Evolutionary conservation across 2,113 vertebrate species (phyloP).

Genomic region (Crotalus helleri): DNA sequence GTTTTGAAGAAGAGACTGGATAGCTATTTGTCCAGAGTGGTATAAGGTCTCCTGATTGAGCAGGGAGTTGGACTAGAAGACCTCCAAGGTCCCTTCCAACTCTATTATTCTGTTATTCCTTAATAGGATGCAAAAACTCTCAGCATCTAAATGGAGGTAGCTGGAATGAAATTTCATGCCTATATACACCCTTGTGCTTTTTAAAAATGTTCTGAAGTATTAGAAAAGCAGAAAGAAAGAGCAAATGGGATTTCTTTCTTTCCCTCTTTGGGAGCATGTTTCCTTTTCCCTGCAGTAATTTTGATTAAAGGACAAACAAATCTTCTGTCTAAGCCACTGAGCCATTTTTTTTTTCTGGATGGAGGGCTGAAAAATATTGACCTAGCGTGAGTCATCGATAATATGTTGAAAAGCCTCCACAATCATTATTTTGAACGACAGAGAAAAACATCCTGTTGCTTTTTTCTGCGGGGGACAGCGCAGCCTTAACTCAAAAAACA

Average conservation of each 20-base stretch:
- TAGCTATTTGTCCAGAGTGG: too few relatives aligned
- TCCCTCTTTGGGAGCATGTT: neutral
- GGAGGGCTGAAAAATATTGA: neutral
- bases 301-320: neutral
- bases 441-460: slow-evolving; percentile 16
- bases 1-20: too few relatives aligned
- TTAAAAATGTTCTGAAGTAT: neutral
- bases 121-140: neutral
- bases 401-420: neutral
- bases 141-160: neutral
- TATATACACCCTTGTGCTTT: neutral
- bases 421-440: neutral
- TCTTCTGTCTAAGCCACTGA: neutral
- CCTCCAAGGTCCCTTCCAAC: neutral
- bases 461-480: neutral
- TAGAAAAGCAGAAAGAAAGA: neutral
- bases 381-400: neutral
- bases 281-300: slow-evolving; percentile 18
- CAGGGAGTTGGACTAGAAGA: neutral
- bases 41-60: too few relatives aligned
- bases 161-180: neutral
- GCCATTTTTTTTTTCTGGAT: slow-evolving; percentile 1
- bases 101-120: too few relatives aligned
- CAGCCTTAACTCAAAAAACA: neutral
- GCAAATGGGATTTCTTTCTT: neutral